Conservation (phyloP, 2,113 vertebrate species). For the Protomyctophum bolini region DNA sequence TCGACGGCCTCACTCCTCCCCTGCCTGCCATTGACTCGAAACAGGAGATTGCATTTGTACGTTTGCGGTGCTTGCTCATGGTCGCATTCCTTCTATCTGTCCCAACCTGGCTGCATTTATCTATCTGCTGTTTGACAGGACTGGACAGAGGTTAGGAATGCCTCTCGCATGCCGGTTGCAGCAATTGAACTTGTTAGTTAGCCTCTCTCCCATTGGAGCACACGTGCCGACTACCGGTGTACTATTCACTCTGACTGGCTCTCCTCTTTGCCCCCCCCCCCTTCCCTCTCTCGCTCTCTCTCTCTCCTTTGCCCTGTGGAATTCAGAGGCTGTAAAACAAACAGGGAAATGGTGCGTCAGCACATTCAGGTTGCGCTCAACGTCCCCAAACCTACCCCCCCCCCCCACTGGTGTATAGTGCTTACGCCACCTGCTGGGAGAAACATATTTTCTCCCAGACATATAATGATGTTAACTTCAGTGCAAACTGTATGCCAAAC, state of each 20-base stretch:
- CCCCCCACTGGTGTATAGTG: constrained; percentile 27
- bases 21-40: not conserved
- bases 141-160: constrained; percentile 7
- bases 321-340: constrained; percentile 75
- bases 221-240: constrained; percentile 33
- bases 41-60: not conserved
- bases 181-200: constrained; percentile 37
- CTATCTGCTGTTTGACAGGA: constrained; percentile 18
- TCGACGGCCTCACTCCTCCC: not conserved
- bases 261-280: constrained; percentile 29
- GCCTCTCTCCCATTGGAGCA: constrained; percentile 32
- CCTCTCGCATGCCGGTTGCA: constrained; percentile 11
- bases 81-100: not conserved
- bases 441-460: constrained; percentile 15
- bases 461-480: no score
- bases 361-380: constrained; percentile 68
- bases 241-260: constrained; percentile 48
- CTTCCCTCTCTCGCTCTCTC: not conserved
- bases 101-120: not conserved
- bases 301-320: constrained; percentile 64
- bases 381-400: constrained; percentile 30
- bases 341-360: constrained; percentile 72
- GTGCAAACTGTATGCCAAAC: no score
- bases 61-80: not conserved
- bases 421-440: constrained; percentile 68